Evolutionary conservation across 2,113 vertebrate genomes (phyloP).

Genomic region (Lonchura striata): DNA sequence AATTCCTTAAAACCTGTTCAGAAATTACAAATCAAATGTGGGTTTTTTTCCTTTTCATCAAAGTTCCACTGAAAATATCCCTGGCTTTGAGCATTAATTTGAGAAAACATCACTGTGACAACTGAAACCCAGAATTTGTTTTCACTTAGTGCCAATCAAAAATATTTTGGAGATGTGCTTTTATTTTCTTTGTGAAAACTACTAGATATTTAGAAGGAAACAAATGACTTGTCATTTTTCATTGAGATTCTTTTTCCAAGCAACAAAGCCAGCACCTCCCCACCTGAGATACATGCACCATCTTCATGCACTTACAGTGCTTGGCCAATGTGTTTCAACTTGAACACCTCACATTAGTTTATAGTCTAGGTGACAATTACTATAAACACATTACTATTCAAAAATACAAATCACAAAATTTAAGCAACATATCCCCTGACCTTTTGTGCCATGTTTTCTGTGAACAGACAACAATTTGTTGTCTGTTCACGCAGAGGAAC

Average conservation of each 20-base stretch:
- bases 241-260: not conserved
- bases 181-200: not conserved
- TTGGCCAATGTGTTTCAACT: not conserved
- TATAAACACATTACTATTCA: not conserved
- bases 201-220: not conserved
- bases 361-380: not conserved
- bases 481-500: not conserved
- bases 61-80: not conserved
- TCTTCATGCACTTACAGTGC: not conserved
- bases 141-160: not conserved
- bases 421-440: not conserved
- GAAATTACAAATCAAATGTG: not conserved
- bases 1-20: not conserved
- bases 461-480: fast-evolving
- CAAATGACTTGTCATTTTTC: not conserved
- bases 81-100: not conserved
- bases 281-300: not conserved
- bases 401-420: not conserved
- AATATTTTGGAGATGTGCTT: not conserved
- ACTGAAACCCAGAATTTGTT: not conserved
- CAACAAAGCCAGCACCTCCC: not conserved
- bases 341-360: not conserved
- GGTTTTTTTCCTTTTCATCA: not conserved
- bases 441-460: fast-evolving
- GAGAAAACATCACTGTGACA: not conserved